A percentile compares a stretch with the other conserved stretches of the same genome.
Evolutionary conservation across 2,797 vertebrate species (phyloP).

Genomic region (Brachyalestes nurse): DNA sequence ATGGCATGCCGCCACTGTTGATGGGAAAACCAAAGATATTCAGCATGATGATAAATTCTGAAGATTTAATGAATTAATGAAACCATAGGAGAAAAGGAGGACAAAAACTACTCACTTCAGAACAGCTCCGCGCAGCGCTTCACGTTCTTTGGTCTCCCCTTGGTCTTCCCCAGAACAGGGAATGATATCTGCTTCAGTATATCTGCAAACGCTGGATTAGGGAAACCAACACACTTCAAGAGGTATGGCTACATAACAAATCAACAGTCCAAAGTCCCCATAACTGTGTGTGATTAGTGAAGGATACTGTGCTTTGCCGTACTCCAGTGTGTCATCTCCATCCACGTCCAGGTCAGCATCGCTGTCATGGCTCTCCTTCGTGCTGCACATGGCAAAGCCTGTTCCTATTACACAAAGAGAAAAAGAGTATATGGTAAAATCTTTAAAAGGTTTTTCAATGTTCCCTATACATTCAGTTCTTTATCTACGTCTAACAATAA

Average conservation of each 20-base stretch:
- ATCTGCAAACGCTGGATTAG: slow-evolving; percentile 80
- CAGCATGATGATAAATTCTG: neutral
- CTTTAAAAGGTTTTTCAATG: too few species aligned
- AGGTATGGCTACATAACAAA: neutral
- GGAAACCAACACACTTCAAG: slow-evolving; percentile 57
- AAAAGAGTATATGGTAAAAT: neutral
- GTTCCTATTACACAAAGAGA: slow-evolving; percentile 79
- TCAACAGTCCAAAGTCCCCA: neutral
- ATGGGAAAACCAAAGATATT: slow-evolving; percentile 23
- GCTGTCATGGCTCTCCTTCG: slow-evolving; percentile 96
- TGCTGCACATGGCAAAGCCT: slow-evolving; percentile 95
- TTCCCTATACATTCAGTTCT: too few species aligned
- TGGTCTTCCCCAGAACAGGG: slow-evolving; percentile 98
- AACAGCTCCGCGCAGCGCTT: slow-evolving; percentile 96
- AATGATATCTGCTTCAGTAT: slow-evolving; percentile 97
- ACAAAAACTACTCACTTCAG: slow-evolving; percentile 83
- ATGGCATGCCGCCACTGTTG: slow-evolving; percentile 92
- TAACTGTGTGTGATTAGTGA: neutral
- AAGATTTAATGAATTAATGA: too few species aligned
- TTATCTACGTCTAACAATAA: neutral
- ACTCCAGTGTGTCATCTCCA: slow-evolving; percentile 97
- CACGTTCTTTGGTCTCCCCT: slow-evolving; percentile 95
- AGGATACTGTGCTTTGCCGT: slow-evolving; percentile 98
- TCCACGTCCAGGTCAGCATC: slow-evolving; percentile 98
- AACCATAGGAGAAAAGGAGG: neutral